phyloP scores from a whole-genome alignment of 2,797 vertebrate genomes.

The Linurgus olivaceus region DNA sequence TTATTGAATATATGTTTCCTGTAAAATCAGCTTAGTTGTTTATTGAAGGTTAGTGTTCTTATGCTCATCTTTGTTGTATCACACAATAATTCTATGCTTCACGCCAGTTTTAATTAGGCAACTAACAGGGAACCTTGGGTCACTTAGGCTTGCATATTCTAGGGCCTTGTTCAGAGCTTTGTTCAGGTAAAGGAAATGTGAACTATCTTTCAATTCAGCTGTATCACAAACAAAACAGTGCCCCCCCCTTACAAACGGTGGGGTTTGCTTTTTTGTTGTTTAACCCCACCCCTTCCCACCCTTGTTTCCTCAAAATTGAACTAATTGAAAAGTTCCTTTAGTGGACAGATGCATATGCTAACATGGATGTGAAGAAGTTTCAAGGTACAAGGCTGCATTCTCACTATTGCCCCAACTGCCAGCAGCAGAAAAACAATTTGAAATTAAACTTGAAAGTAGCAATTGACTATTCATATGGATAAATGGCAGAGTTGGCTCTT shows the following conservation, averaged over 20 bases:
- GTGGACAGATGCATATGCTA: not conserved
- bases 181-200: not conserved
- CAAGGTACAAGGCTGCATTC: not conserved
- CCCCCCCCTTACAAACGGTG: not conserved
- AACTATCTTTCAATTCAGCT: not conserved
- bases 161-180: not conserved
- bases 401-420: not conserved
- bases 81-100: not conserved
- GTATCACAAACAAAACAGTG: not conserved
- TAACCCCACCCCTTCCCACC: not conserved
- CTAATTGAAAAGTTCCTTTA: not conserved
- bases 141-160: not conserved
- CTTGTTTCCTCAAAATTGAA: not conserved
- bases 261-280: not conserved
- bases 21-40: slow-evolving; percentile 13
- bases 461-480: not conserved
- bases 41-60: slow-evolving; percentile 1
- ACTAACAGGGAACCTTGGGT: not conserved
- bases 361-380: not conserved
- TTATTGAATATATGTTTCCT: slow-evolving; percentile 19
- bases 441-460: not conserved
- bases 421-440: not conserved
- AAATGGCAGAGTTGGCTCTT: not conserved
- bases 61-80: not conserved
- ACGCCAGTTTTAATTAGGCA: not conserved